Conservation (phyloP, 2,888 invertebrate genomes). For the Caenorhabditis macrosperma region DNA sequence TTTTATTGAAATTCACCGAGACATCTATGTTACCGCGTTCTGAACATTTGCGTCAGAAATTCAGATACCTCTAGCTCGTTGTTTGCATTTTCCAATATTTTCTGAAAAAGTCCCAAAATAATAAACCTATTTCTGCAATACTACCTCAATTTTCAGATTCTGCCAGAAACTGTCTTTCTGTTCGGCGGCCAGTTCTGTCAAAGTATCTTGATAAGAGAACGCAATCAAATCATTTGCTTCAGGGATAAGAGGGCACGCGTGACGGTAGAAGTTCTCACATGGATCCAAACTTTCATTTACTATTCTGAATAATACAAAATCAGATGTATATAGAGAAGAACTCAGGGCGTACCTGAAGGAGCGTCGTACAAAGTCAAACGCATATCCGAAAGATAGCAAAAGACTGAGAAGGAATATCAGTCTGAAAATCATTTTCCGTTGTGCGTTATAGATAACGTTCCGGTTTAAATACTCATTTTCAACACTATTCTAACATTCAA, state of each 20-base stretch:
- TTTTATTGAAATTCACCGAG: background rate
- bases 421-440: too few relatives aligned
- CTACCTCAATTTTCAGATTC: background rate
- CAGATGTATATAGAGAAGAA: too few relatives aligned
- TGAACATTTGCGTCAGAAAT: background rate
- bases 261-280: conserved; percentile 32
- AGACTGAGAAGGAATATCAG: too few relatives aligned
- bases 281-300: conserved; percentile 11
- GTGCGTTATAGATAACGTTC: too few relatives aligned
- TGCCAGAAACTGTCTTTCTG: conserved; percentile 14
- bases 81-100: background rate
- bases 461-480: too few relatives aligned
- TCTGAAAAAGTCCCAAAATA: too few relatives aligned
- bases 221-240: background rate
- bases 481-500: too few relatives aligned
- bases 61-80: too few relatives aligned
- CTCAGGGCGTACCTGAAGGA: background rate
- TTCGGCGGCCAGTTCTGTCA: background rate
- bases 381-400: too few relatives aligned
- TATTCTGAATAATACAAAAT: background rate
- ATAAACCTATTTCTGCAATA: too few relatives aligned
- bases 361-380: background rate
- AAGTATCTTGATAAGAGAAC: background rate
- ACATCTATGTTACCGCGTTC: background rate
- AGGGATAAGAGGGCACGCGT: conserved; percentile 25